Conservation (phyloP, 1,140 invertebrate genomes). For the Ostrea denselamellosa region DNA sequence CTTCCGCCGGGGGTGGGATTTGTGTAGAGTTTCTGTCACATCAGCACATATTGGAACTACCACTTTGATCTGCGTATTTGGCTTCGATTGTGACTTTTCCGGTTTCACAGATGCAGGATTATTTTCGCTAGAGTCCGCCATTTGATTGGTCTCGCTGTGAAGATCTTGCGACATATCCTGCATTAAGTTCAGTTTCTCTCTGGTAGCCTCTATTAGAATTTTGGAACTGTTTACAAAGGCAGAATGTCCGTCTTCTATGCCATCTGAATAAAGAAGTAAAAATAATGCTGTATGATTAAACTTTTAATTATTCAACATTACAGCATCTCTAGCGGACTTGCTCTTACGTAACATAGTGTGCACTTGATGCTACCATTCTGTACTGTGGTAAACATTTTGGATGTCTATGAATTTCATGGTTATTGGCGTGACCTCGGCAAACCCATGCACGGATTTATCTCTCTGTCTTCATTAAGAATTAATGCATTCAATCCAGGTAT, state of each 20-base stretch:
- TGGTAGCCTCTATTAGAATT: constrained; percentile 7
- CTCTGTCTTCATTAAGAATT: constrained; percentile 6
- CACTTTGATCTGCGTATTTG: constrained; percentile 10
- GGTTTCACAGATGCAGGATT: background rate
- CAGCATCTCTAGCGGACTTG: background rate
- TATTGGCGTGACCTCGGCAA: background rate
- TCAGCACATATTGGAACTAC: constrained; percentile 10
- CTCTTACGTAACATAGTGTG: background rate
- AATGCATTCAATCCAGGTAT: background rate
- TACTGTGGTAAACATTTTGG: background rate
- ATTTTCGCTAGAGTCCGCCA: background rate
- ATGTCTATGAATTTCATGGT: background rate
- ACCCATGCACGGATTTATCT: background rate
- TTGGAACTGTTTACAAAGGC: constrained; percentile 11
- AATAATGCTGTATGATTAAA: background rate
- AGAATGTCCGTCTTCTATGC: background rate
- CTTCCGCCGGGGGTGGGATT: background rate
- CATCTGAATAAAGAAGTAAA: background rate
- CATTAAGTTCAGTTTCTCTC: background rate
- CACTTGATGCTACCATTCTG: background rate
- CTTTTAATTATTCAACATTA: background rate
- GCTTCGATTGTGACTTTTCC: background rate
- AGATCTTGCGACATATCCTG: background rate
- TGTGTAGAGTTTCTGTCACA: background rate
- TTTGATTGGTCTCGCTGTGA: background rate